A percentile compares a stretch with the other conserved stretches of the same genome.
These are phyloP conservation scores for Metacarcinus magister DNA, from an alignment of 2,888 invertebrate species.

Conservation along the genomic window DNA sequence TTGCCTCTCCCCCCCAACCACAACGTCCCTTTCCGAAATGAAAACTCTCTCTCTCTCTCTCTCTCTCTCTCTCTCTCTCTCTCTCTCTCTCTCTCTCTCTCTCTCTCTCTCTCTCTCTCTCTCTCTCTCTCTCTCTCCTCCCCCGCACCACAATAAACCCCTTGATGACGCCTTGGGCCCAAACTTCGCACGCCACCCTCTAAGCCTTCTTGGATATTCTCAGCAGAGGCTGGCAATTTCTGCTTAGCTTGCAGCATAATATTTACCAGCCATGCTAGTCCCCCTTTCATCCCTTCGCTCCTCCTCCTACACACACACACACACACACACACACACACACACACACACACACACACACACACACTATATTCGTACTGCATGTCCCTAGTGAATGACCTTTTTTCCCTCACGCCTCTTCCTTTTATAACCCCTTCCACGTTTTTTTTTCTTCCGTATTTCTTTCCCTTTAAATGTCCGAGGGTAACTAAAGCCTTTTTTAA, in stretches of 20 bases:
- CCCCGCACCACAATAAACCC: conserved; percentile 2
- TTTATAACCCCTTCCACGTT: background rate
- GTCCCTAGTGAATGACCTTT: background rate
- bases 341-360: conserved; percentile 6
- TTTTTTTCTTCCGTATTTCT: background rate
- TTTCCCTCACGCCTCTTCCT: background rate
- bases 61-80: conserved; percentile 15
- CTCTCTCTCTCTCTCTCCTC: conserved; percentile 54
- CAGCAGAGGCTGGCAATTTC: background rate
- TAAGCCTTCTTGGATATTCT: conserved; percentile 34
- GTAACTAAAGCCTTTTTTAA: background rate
- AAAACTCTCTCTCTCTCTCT: conserved; percentile 19
- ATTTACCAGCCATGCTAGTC: background rate
- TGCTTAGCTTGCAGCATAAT: conserved; percentile 33
- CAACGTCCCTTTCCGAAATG: background rate
- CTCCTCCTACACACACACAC: conserved; percentile 32
- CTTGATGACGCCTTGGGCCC: background rate
- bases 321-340: conserved; percentile 42
- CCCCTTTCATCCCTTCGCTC: background rate
- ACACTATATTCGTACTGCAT: background rate
- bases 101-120: conserved; percentile 49
- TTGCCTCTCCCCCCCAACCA: background rate
- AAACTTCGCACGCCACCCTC: background rate
- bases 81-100: conserved; percentile 29
- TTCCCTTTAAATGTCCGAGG: background rate